Conservation (phyloP, 2,113 vertebrate species). For the Petroica traversi region DNA sequence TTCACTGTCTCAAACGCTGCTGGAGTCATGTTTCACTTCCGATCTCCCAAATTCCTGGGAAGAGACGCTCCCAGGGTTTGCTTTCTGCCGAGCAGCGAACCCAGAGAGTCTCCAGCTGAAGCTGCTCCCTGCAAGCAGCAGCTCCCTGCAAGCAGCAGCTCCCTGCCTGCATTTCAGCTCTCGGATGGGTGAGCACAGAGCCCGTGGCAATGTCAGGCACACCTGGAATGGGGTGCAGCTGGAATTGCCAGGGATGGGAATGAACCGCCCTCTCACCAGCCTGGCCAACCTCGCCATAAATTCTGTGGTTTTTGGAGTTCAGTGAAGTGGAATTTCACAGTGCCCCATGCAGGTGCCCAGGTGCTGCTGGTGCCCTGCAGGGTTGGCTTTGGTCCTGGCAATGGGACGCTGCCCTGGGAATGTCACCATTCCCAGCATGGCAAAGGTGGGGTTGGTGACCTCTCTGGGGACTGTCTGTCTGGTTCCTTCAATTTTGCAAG, state of each 20-base stretch:
- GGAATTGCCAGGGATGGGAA: neutral
- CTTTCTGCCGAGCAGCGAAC: neutral
- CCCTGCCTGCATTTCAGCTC: neutral
- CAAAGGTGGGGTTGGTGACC: too few species aligned
- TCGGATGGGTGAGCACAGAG: neutral
- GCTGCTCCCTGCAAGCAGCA: neutral
- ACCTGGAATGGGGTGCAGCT: fast-evolving
- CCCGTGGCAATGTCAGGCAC: neutral
- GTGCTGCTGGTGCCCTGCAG: neutral
- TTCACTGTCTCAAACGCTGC: neutral
- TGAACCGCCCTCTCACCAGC: neutral
- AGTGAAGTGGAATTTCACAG: fast-evolving
- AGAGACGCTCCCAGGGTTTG: neutral
- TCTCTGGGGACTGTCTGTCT: too few species aligned
- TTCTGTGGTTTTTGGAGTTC: neutral
- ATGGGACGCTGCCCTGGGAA: too few species aligned
- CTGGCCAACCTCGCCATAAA: fast-evolving
- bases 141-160: neutral
- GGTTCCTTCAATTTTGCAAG: too few species aligned
- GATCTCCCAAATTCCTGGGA: neutral
- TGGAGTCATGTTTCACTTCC: neutral
- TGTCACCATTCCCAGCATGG: too few species aligned
- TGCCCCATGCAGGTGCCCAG: fast-evolving
- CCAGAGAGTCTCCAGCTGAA: neutral
- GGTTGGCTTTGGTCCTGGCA: neutral